phyloP scores from a whole-genome alignment of 2,797 vertebrate genomes.

The Allobates femoralis region DNA sequence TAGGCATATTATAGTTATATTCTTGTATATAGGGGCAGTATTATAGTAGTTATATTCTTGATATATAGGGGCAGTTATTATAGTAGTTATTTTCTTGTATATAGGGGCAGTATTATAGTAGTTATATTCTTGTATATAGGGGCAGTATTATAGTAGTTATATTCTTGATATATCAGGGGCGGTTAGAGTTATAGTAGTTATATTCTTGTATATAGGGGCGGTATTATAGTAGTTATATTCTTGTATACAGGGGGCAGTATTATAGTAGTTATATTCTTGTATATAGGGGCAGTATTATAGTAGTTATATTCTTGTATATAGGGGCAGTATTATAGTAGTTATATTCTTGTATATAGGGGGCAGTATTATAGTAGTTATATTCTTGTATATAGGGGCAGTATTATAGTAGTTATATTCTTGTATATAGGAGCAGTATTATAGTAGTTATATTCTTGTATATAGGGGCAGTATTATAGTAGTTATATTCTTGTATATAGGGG shows the following conservation, averaged over 20 bases:
- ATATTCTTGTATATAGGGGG: neutral
- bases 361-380: conserved; percentile 9
- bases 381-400: neutral
- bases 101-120: too few species aligned
- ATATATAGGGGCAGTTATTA: too few species aligned
- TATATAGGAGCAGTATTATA: neutral
- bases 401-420: neutral
- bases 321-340: conserved; percentile 2
- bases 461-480: neutral
- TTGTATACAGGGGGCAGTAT: neutral
- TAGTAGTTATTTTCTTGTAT: too few species aligned
- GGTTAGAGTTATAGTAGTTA: neutral
- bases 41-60: too few species aligned
- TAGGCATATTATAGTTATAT: too few species aligned
- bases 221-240: neutral
- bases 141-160: too few species aligned
- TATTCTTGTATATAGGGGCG: neutral
- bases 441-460: conserved; percentile 6
- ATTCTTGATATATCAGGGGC: too few species aligned
- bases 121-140: too few species aligned
- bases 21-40: too few species aligned
- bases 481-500: neutral
- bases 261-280: neutral
- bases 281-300: neutral
- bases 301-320: neutral